Evolutionary conservation across 1,140 invertebrate genomes (phyloP).

Genomic region (Psix sp.): DNA sequence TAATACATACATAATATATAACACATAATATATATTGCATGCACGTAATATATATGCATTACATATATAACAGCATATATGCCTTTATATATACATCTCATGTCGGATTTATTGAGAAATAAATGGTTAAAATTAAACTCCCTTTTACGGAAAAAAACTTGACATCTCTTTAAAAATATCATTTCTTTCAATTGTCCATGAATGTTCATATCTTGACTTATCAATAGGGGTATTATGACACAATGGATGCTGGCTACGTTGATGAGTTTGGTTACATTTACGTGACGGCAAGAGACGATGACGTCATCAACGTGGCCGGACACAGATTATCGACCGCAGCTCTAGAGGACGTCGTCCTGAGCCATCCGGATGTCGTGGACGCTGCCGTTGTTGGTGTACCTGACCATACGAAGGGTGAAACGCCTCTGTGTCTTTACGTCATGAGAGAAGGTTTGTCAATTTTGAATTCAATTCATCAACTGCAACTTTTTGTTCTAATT

Average conservation of each 20-base stretch:
- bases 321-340: constrained; percentile 92
- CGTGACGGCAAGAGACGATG: constrained; percentile 93
- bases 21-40: too few species aligned
- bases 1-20: too few species aligned
- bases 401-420: constrained; percentile 91
- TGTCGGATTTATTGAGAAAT: too few species aligned
- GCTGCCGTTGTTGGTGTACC: constrained; percentile 92
- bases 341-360: constrained; percentile 91
- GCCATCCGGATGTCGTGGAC: constrained; percentile 89
- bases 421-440: constrained; percentile 92
- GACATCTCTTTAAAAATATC: too few species aligned
- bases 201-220: neutral
- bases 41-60: too few species aligned
- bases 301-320: constrained; percentile 97
- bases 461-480: neutral
- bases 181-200: neutral
- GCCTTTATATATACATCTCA: too few species aligned
- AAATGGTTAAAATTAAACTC: too few species aligned
- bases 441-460: constrained; percentile 74
- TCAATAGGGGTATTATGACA: constrained; percentile 94
- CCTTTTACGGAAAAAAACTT: too few species aligned
- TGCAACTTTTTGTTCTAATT: neutral
- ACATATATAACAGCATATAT: too few species aligned
- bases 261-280: constrained; percentile 91
- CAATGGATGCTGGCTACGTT: constrained; percentile 93